These are phyloP conservation scores for Rhizomys pruinosus DNA, from an alignment of 2,113 vertebrate species.

Conservation along the genomic window DNA sequence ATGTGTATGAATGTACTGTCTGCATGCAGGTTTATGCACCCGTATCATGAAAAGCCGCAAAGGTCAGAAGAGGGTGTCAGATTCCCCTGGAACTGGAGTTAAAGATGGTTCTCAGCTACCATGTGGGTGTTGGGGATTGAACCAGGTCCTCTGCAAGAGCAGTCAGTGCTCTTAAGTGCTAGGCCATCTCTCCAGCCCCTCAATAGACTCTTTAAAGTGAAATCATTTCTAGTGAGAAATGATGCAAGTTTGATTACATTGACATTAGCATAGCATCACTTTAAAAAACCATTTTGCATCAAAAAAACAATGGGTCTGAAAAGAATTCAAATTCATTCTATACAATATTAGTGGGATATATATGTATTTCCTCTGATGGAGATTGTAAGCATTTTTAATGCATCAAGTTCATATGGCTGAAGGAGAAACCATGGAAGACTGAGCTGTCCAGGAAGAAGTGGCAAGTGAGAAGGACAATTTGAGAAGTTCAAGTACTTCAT, in stretches of 20 bases:
- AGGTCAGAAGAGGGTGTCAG: no score
- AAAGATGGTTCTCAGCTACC: no score
- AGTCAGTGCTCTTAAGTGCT: no score
- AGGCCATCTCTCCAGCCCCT: no score
- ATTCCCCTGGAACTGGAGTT: no score
- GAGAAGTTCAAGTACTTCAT: slow-evolving; percentile 27
- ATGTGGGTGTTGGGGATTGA: no score
- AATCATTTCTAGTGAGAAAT: slow-evolving; percentile 38
- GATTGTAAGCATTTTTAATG: not conserved
- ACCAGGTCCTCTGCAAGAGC: no score
- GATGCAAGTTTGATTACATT: not conserved
- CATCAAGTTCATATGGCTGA: not conserved
- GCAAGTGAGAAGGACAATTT: not conserved
- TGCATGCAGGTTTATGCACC: no score
- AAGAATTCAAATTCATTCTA: not conserved
- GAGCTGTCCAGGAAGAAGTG: not conserved
- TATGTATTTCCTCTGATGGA: not conserved
- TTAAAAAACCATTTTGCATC: slow-evolving; percentile 23
- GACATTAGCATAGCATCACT: not conserved
- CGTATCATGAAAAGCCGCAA: no score
- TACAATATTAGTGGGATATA: not conserved
- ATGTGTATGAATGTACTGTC: no score
- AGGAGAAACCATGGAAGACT: not conserved
- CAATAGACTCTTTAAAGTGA: slow-evolving; percentile 28
- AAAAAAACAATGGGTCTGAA: not conserved